Evolutionary conservation across 2,888 invertebrate species (phyloP).

Genomic region (Hermaeophaga mercurialis): DNA sequence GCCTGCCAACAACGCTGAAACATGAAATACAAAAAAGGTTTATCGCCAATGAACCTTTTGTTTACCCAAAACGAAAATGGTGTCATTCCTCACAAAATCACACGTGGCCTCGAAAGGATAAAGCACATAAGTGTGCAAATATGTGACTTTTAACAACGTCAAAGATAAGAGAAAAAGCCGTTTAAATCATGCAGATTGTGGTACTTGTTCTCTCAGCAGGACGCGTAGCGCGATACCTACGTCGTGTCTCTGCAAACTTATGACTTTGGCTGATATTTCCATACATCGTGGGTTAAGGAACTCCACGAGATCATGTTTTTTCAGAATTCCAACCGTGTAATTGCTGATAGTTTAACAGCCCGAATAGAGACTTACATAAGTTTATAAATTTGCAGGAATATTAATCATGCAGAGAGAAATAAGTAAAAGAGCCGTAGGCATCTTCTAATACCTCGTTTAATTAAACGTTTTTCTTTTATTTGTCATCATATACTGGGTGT

Average conservation of each 20-base stretch:
- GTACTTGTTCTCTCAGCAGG: constrained; percentile 29
- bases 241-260: constrained; percentile 26
- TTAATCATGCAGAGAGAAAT: no score
- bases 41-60: constrained; percentile 13
- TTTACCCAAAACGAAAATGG: constrained; percentile 4
- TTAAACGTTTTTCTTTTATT: no score
- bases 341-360: background rate
- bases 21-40: constrained; percentile 12
- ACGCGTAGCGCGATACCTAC: constrained; percentile 28
- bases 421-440: no score
- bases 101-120: constrained; percentile 9
- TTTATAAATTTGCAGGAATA: no score
- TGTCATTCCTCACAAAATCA: constrained; percentile 5
- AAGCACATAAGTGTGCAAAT: constrained; percentile 13
- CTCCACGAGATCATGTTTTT: background rate
- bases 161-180: constrained; percentile 20
- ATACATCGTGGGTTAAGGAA: constrained; percentile 3
- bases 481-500: no score
- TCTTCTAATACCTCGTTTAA: no score
- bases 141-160: constrained; percentile 24
- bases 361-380: no score
- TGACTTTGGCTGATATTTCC: constrained; percentile 12
- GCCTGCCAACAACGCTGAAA: background rate
- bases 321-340: background rate
- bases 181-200: constrained; percentile 28